These are phyloP conservation scores for Meliscaeva auricollis DNA, from an alignment of 2,888 invertebrate species.

Conservation along the genomic window DNA sequence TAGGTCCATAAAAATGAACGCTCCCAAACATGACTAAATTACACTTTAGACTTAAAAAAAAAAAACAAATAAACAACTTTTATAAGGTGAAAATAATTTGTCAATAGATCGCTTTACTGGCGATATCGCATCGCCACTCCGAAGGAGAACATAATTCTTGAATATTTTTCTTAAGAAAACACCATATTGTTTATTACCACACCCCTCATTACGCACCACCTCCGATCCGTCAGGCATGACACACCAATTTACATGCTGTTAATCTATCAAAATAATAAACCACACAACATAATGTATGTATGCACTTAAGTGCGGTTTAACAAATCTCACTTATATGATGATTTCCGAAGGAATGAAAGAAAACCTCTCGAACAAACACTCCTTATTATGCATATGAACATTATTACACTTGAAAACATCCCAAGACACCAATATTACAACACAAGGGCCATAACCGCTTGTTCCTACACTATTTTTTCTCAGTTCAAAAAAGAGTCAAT, in stretches of 20 bases:
- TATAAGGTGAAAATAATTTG: too few species aligned
- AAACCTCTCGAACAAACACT: slow-evolving; percentile 34
- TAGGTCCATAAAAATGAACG: too few species aligned
- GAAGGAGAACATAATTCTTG: too few species aligned
- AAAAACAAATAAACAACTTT: too few species aligned
- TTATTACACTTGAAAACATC: slow-evolving; percentile 45
- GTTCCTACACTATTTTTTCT: slow-evolving; percentile 47
- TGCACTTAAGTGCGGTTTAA: slow-evolving; percentile 50
- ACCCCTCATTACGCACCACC: background rate
- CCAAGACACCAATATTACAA: slow-evolving; percentile 41
- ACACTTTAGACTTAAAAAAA: too few species aligned
- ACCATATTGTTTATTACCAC: too few species aligned
- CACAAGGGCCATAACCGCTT: slow-evolving; percentile 38
- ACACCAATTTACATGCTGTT: slow-evolving; percentile 40
- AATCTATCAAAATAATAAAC: slow-evolving; percentile 55
- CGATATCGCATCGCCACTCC: too few species aligned
- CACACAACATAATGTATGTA: background rate
- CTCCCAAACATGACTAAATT: too few species aligned
- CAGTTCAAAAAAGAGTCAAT: slow-evolving; percentile 49
- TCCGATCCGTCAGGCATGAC: slow-evolving; percentile 18
- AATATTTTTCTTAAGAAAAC: too few species aligned
- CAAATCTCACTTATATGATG: slow-evolving; percentile 56
- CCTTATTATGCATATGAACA: slow-evolving; percentile 17
- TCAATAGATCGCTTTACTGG: too few species aligned
- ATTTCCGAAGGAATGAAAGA: background rate